These are phyloP conservation scores for Drosophila pseudoobscura DNA, from an alignment of 1,140 invertebrate genomes.

Conservation along the genomic window DNA sequence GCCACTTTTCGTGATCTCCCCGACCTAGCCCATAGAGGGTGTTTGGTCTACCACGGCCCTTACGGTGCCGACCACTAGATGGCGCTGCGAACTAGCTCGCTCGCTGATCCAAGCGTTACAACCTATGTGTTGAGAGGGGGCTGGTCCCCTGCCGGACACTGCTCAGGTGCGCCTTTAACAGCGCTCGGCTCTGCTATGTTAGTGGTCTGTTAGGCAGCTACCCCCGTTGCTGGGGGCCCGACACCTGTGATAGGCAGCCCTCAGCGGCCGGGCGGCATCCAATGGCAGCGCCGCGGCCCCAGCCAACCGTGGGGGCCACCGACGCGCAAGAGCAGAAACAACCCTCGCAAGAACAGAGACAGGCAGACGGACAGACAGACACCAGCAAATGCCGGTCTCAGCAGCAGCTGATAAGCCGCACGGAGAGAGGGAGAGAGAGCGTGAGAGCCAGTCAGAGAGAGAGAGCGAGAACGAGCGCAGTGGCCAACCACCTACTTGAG, in stretches of 20 bases:
- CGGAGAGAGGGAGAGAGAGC: conserved; percentile 27
- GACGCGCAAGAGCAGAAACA: conserved; percentile 56
- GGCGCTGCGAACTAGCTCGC: no score
- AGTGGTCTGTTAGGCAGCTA: conserved; percentile 27
- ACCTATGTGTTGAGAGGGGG: neutral
- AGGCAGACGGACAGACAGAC: conserved; percentile 28
- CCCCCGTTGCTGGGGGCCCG: conserved; percentile 22
- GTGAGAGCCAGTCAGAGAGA: conserved; percentile 7
- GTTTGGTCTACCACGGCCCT: no score
- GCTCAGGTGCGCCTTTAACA: conserved; percentile 6
- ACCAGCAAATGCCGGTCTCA: conserved; percentile 9
- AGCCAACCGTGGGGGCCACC: conserved; percentile 28
- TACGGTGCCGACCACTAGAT: no score
- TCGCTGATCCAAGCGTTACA: no score
- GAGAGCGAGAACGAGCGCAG: conserved; percentile 23
- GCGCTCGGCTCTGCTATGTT: conserved; percentile 8
- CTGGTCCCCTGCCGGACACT: no score
- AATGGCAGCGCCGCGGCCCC: conserved; percentile 58
- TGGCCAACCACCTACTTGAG: conserved; percentile 17
- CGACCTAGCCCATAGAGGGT: no score
- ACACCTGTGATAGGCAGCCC: conserved; percentile 78
- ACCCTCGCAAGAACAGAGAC: conserved; percentile 49
- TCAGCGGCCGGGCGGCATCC: conserved; percentile 45
- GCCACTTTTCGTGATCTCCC: no score
- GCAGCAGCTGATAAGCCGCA: conserved; percentile 13